phyloP scores from a whole-genome alignment of 2,888 invertebrate species.

The Polydrusus cervinus region DNA sequence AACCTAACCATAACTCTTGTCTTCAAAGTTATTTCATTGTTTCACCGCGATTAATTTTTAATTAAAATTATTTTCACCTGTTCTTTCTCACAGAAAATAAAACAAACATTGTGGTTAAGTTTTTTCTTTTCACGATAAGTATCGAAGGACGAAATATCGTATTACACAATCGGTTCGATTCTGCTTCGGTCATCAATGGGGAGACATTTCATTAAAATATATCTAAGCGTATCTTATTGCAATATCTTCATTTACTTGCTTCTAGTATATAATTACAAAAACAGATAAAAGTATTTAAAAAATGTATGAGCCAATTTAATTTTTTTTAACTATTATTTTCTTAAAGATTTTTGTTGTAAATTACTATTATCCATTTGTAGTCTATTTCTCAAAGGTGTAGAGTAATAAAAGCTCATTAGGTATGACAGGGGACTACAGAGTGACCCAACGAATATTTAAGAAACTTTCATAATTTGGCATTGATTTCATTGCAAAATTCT shows the following conservation, averaged over 20 bases:
- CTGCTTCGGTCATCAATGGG: neutral
- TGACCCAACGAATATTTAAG: no score
- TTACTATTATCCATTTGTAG: no score
- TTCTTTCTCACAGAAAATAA: neutral
- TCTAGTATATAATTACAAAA: neutral
- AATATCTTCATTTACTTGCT: neutral
- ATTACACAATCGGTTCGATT: neutral
- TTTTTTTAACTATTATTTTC: no score
- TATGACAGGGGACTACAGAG: no score
- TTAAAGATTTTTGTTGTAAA: no score
- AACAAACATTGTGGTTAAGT: conserved; percentile 3
- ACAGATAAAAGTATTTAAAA: no score
- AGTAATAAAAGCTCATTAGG: no score
- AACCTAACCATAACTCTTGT: neutral
- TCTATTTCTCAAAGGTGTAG: no score
- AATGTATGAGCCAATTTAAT: no score
- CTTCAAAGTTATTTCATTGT: neutral
- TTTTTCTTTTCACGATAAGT: neutral
- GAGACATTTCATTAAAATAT: neutral
- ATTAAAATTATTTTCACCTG: conserved; percentile 6
- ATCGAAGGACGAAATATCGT: neutral
- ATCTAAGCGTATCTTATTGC: neutral
- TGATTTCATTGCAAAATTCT: no score
- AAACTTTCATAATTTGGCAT: no score
- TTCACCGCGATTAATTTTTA: neutral